Base-by-base conservation (phyloP, 2,113 vertebrate species). In the Mirounga angustirostris region DNA sequence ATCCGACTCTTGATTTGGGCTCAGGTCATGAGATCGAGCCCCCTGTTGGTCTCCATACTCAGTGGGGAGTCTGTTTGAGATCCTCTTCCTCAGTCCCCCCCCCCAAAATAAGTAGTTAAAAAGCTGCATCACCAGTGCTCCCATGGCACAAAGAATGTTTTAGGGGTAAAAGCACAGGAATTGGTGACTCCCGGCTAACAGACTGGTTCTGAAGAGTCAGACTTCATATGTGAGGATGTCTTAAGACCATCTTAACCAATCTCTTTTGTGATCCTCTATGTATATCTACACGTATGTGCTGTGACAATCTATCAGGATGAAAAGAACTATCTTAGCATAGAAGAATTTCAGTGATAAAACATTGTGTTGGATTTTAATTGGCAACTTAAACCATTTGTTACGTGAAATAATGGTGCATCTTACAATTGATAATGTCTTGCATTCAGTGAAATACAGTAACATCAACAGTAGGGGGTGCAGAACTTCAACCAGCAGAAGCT, bases 381-480 rank as follows among this genome's bases (percentile, higher is more conserved):
- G 30, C 69, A 96, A 61, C 84, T 80, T 71, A 24, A 33, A 61
- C 7, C 63, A 67, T 33, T 33, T 54, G 3, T 85, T 50, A 56
- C 9, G 2, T 16, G 26, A 61, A 73, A 52, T 89, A 28, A 21
- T 33, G 67, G 46, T 0, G 10, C 14, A 19, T 59, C 12, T 63
- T 21, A 74, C 0, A 1, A 13, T 5, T n/a, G 50, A 18, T 4
- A 2, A 24, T 33, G 36, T 52, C n/a, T 69, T 8, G 7, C 0
- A 14, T 6, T n/a, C 50, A 22, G 3, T 73, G 33, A 85, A 40
- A 59, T 33, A 11, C 0, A 0, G 54, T 14, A 28, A n/a, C 4
- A 14, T n/a, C 16, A 21, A 24, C 4, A 22, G 13, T 11, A 40
- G 19, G 61, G 22, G 59, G 11, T 30, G 19, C 33, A 33, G 50